Base-by-base conservation (phyloP, 2,113 vertebrate genomes). In the Albula glossodonta region DNA sequence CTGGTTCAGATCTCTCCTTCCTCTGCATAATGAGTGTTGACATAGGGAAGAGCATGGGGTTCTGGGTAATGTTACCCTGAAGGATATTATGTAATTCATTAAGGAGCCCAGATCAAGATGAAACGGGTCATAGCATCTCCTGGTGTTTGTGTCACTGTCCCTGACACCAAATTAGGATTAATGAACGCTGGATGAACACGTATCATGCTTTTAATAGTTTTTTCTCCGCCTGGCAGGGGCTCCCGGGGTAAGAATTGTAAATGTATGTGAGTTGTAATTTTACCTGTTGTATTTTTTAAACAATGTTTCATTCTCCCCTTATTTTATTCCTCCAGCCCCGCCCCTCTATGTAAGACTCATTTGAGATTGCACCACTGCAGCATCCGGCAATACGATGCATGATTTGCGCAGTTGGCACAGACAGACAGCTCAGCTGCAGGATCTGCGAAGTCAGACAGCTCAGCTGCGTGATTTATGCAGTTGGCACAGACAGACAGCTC, bases 11-110 rank as follows among this genome's bases (percentile, higher is more conserved):
- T 96, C 94, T 93, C 78, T 87, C 57, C 87, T 86, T 80, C 82
- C 87, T 88, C 86, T 5, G 80, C 50, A 57, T 95, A 95, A 96
- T 92, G 90, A 93, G 87, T 85, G 51, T 82, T 94, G 94, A 95
- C 95, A 91, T 77, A 79, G 89, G 90, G 91, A 87, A 88, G 86
- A 91, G 90, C 93, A 91, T 89, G 92, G 91, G 83, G 86, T 90
- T 94, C 94, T 95, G 95, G 91, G 87, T 92, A 93, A 88, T 85
- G 92, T 96, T 94, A 91, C 85, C 86, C 82, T 80, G 84, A 87
- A 82, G 90, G 89, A 86, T 86, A 89, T 85, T 77, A 82, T 48
- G 22, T 81, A 80, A 89, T 82, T 83, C 80, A 88, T 80, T 86
- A 78, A 87, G 50, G 52, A 77, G 83, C 57, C 41, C 57, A 49